Percentiles rank a stretch among this genome's conserved stretches.
These are phyloP conservation scores for Beris chalybata DNA, from an alignment of 2,888 invertebrate species.

Conservation along the genomic window DNA sequence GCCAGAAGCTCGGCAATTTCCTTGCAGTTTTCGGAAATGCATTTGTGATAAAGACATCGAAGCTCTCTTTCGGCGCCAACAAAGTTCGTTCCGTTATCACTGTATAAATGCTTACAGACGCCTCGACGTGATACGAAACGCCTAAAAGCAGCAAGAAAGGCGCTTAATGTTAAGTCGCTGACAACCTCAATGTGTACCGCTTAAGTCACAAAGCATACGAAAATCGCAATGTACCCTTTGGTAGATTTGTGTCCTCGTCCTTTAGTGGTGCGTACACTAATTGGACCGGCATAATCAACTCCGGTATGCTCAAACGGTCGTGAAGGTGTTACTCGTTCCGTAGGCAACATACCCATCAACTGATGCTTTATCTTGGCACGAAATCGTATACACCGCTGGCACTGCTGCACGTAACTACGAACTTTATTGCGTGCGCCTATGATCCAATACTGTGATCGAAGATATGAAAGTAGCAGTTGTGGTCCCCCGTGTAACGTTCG, in stretches of 20 bases:
- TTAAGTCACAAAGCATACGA: slow-evolving; percentile 42
- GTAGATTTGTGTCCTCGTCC: slow-evolving; percentile 37
- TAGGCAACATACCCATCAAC: slow-evolving; percentile 23
- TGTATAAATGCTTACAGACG: slow-evolving; percentile 40
- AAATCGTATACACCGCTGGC: no score
- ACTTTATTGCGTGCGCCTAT: no score
- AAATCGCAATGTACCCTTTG: slow-evolving; percentile 44
- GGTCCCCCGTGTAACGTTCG: no score
- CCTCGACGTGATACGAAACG: slow-evolving; percentile 44
- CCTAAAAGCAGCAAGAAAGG: slow-evolving; percentile 43
- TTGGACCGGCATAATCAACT: slow-evolving; percentile 41
- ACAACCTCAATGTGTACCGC: slow-evolving; percentile 39
- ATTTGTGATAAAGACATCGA: no score
- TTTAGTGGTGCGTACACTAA: slow-evolving; percentile 33
- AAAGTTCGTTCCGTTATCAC: slow-evolving; percentile 43
- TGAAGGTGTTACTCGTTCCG: neutral
- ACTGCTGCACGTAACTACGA: no score
- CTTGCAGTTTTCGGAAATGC: no score
- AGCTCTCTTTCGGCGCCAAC: slow-evolving; percentile 28
- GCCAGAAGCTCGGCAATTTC: no score
- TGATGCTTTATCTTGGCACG: slow-evolving; percentile 13
- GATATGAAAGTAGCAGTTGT: no score
- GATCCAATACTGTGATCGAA: no score
- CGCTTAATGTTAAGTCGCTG: slow-evolving; percentile 38
- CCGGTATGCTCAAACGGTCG: slow-evolving; percentile 39